phyloP scores from a whole-genome alignment of 2,888 invertebrate species.

The Tuta absoluta region DNA sequence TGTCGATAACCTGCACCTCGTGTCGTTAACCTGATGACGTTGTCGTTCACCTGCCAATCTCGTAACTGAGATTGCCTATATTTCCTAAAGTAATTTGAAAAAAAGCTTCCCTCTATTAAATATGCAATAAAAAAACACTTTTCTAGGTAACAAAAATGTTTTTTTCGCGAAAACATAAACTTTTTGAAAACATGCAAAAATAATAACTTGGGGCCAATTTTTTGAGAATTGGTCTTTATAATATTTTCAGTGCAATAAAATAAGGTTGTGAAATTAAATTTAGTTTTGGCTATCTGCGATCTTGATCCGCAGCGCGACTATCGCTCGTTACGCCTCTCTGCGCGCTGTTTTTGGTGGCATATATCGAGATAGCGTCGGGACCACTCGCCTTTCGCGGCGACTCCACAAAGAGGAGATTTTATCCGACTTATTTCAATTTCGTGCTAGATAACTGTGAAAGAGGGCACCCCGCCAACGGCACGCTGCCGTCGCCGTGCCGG shows the following conservation, averaged over 20 bases:
- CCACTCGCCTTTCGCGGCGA: conserved; percentile 62
- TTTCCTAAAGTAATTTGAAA: no score
- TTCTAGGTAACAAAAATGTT: no score
- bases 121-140: no score
- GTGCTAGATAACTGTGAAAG: conserved; percentile 54
- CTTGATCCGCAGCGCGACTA: conserved; percentile 49
- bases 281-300: conserved; percentile 55
- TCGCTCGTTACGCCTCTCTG: conserved; percentile 59
- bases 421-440: conserved; percentile 68
- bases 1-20: no score
- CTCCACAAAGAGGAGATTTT: conserved; percentile 59
- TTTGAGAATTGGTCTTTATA: no score
- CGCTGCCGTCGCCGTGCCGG: background rate
- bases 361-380: conserved; percentile 66
- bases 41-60: no score
- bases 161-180: no score
- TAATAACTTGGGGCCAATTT: no score
- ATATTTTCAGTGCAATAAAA: conserved; percentile 20
- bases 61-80: no score
- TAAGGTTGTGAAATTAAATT: conserved; percentile 35
- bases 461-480: conserved; percentile 41
- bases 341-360: conserved; percentile 64
- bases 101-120: no score
- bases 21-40: no score
- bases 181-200: no score